Percentiles rank a stretch among this genome's conserved stretches.
These are phyloP conservation scores for Rhopalosiphum padi DNA, from an alignment of 1,140 invertebrate genomes.

Conservation along the genomic window DNA sequence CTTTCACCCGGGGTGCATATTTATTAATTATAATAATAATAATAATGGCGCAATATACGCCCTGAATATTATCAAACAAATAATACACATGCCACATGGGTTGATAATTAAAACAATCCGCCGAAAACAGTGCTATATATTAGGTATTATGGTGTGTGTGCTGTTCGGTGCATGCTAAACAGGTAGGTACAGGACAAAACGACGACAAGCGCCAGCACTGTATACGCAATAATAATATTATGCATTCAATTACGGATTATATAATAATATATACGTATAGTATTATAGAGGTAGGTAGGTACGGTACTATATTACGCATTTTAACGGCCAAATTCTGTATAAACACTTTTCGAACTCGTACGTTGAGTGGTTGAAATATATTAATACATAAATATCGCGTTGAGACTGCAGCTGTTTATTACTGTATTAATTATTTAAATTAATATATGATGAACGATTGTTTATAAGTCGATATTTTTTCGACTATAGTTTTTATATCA, in stretches of 20 bases:
- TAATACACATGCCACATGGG: not conserved
- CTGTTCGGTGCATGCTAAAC: not conserved
- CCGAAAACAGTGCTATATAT: not conserved
- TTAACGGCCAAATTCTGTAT: not conserved
- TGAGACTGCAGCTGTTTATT: not conserved
- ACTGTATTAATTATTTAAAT: not conserved
- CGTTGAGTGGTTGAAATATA: not conserved
- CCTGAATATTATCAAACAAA: not conserved
- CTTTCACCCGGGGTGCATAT: not conserved
- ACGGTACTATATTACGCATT: not conserved
- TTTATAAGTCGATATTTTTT: not conserved
- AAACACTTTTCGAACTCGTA: not conserved
- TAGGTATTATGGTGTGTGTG: not conserved
- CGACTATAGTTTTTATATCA: not conserved
- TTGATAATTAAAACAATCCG: not conserved
- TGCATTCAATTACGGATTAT: conserved; percentile 2
- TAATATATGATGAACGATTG: not conserved
- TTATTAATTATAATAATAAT: conserved; percentile 4
- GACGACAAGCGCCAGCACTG: not conserved
- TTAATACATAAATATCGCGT: not conserved
- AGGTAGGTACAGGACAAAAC: not conserved
- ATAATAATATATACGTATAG: not conserved
- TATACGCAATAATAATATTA: conserved; percentile 10
- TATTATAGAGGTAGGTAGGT: not conserved
- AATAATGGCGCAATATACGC: not conserved